phyloP scores from a whole-genome alignment of 2,113 vertebrate genomes.

The Oenanthe oenanthe region DNA sequence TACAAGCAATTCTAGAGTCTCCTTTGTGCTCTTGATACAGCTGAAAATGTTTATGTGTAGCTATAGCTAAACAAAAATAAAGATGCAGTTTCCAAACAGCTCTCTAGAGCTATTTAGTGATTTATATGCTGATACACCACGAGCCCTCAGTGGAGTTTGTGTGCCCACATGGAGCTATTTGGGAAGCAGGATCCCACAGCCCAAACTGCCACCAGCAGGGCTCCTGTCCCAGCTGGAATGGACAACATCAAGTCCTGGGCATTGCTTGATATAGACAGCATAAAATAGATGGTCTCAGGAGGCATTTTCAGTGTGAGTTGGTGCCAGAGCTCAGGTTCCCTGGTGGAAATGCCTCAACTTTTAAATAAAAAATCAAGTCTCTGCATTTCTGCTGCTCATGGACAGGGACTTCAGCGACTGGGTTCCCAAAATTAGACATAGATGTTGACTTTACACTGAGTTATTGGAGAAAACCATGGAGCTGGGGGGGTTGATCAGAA shows the following conservation, averaged over 20 bases:
- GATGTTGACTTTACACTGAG: not conserved
- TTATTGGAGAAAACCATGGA: not conserved
- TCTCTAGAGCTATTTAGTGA: not conserved
- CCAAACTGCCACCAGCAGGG: not conserved
- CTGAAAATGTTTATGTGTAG: not conserved
- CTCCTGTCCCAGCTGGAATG: not conserved
- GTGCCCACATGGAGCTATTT: not conserved
- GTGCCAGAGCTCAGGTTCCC: not conserved
- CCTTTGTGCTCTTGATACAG: not conserved
- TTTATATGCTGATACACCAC: not conserved
- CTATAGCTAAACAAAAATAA: not conserved
- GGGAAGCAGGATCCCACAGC: not conserved
- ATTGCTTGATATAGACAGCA: not conserved
- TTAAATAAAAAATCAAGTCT: not conserved
- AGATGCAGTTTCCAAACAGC: not conserved
- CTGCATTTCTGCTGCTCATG: not conserved
- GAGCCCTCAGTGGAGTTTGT: not conserved
- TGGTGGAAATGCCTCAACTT: not conserved
- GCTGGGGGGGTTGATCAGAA: not conserved
- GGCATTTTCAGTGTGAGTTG: not conserved
- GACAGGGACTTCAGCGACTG: not conserved
- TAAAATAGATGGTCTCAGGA: not conserved
- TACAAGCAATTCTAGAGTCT: not conserved
- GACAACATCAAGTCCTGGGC: not conserved
- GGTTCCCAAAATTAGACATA: not conserved